phyloP scores from a whole-genome alignment of 2,888 invertebrate genomes.

The Spisula solida region DNA sequence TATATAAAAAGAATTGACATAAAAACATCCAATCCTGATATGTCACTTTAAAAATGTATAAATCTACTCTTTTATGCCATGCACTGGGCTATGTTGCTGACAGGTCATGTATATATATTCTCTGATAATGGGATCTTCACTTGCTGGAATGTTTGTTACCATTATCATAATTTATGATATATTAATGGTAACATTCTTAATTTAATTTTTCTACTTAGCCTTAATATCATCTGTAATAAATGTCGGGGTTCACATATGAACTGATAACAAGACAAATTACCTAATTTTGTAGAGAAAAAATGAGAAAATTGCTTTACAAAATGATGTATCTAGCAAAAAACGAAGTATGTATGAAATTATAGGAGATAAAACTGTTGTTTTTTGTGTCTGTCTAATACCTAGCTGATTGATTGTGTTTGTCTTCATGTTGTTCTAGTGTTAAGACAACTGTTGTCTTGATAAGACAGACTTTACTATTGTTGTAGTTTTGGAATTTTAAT shows the following conservation, averaged over 20 bases:
- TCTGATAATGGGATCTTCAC: too few species aligned
- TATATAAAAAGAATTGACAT: too few species aligned
- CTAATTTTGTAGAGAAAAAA: not conserved
- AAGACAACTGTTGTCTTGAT: not conserved
- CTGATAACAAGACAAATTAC: constrained; percentile 15
- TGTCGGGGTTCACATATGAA: not conserved
- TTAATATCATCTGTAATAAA: not conserved
- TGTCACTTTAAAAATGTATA: too few species aligned
- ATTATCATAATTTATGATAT: too few species aligned
- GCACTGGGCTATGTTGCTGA: too few species aligned
- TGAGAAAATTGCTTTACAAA: not conserved
- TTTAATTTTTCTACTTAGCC: not conserved
- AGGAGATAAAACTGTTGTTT: not conserved
- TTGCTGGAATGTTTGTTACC: too few species aligned
- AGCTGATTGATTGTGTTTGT: not conserved
- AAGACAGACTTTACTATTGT: not conserved
- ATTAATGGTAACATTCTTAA: too few species aligned
- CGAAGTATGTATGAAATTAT: not conserved
- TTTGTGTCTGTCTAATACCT: not conserved
- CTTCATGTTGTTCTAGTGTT: not conserved
- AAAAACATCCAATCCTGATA: too few species aligned
- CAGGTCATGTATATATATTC: too few species aligned
- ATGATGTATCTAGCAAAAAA: not conserved
- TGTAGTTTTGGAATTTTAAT: not conserved
- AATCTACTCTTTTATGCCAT: too few species aligned